Base-by-base conservation (phyloP, 2,888 invertebrate species). In the Lymantria monacha region DNA sequence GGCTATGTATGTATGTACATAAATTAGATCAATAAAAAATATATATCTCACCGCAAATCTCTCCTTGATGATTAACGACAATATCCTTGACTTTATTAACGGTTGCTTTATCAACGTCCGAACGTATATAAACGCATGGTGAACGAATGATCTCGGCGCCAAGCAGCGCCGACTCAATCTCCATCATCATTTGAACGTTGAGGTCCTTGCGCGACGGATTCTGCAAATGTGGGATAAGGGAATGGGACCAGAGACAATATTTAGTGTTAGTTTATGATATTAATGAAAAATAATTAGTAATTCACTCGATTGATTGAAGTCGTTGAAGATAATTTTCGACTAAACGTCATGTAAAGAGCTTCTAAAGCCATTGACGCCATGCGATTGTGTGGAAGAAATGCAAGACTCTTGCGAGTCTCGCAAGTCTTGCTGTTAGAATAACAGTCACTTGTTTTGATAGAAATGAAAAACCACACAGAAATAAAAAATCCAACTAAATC, bases 121-220 rank as follows among this genome's bases (percentile, higher is more conserved):
- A 93, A 40, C 95, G 94, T 42, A 98, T 95, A 74, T 93, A 97
- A 50, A 98, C 94, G 63, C 94, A 93, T 0, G 98, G 98, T 65
- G 95, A 93, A 30, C 94, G 92, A 70, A 97, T 94, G 63, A 96
- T 93, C 81, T 97, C 97, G 49, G 95, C 96, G 67, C 95, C 95
- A 15, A 97, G 92, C 49, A 99, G 86, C 0, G 96, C 93, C 59
- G 97, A 96, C 77, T 98, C 97, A 51, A 97, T 96, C 59, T 95
- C 95, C 91, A 96, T 94, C 83, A 98, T 96, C 96, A 99, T 96
- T 80, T 98, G 98, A 53, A 98, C 95, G 74, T 97, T 96, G 59
- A 97, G 94, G 78, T 99, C 98, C 86, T 97, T 95, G 36, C 97
- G 94, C 1, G 97, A 96, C 1, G 97, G 97, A 69, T 97, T 97